A percentile compares a stretch with the other conserved stretches of the same genome.
phyloP scores from a whole-genome alignment of 1,140 invertebrate species.

The Contarinia nasturtii region DNA sequence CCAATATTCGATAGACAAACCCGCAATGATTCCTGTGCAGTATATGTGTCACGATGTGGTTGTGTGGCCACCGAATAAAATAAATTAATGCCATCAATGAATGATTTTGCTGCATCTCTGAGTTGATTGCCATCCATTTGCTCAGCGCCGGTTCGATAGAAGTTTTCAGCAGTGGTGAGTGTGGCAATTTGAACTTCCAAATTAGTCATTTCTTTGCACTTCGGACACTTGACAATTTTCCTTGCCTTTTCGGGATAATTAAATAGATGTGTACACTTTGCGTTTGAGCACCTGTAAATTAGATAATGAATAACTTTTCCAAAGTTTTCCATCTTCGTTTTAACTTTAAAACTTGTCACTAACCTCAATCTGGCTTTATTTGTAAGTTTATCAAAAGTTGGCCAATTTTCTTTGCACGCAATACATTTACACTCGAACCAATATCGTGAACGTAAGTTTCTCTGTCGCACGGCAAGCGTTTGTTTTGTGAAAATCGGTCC shows the following conservation, averaged over 20 bases:
- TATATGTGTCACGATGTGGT: constrained; percentile 35
- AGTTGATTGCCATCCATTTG: constrained; percentile 21
- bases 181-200: constrained; percentile 25
- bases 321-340: neutral
- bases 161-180: constrained; percentile 28
- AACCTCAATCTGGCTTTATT: constrained; percentile 23
- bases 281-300: constrained; percentile 33
- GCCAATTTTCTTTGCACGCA: constrained; percentile 61
- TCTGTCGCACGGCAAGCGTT: constrained; percentile 36
- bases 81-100: constrained; percentile 27
- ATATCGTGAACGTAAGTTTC: constrained; percentile 47
- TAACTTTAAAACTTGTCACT: constrained; percentile 2
- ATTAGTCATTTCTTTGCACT: constrained; percentile 29
- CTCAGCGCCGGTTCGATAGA: constrained; percentile 27
- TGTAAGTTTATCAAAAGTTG: constrained; percentile 38
- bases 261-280: constrained; percentile 29
- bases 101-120: constrained; percentile 21
- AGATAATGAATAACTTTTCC: neutral
- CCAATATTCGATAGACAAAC: constrained; percentile 19
- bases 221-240: constrained; percentile 27
- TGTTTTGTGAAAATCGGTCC: constrained; percentile 59
- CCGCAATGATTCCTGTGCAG: constrained; percentile 37
- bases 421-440: constrained; percentile 61
- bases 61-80: constrained; percentile 30
- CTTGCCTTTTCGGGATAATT: constrained; percentile 22